phyloP scores from a whole-genome alignment of 2,113 vertebrate genomes.

The Baryphthengus martii region DNA sequence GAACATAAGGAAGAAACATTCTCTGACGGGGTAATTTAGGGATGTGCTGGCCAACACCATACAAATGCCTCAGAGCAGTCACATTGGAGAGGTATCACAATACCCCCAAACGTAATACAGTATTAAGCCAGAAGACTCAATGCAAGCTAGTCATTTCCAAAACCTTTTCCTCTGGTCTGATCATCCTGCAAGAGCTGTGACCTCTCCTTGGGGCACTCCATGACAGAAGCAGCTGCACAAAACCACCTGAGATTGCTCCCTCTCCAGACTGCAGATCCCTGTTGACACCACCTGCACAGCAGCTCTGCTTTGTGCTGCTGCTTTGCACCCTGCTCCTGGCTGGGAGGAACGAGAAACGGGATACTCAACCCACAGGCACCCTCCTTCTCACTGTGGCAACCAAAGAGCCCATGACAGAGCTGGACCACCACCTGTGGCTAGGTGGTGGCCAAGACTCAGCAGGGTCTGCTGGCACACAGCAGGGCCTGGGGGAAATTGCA shows the following conservation, averaged over 20 bases:
- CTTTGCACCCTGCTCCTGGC: background rate
- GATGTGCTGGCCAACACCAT: background rate
- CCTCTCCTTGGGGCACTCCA: background rate
- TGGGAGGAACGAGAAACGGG: background rate
- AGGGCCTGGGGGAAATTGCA: background rate
- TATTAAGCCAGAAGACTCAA: background rate
- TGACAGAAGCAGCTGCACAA: background rate
- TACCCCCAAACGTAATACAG: background rate
- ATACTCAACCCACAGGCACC: background rate
- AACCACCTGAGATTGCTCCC: background rate
- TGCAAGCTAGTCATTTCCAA: background rate
- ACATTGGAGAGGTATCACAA: background rate
- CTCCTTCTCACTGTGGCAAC: background rate
- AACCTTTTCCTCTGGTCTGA: background rate
- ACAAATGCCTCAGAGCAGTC: background rate
- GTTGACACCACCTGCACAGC: background rate
- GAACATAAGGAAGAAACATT: background rate
- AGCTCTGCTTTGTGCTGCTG: background rate
- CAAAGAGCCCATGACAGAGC: background rate
- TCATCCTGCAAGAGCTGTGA: background rate
- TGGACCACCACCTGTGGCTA: fast-evolving
- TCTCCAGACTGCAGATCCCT: background rate
- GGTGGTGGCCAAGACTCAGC: background rate
- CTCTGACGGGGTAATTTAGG: background rate
- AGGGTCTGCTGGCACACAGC: background rate